Evolutionary conservation across 2,888 invertebrate genomes (phyloP).

Genomic region (Ennomos erosarius): DNA sequence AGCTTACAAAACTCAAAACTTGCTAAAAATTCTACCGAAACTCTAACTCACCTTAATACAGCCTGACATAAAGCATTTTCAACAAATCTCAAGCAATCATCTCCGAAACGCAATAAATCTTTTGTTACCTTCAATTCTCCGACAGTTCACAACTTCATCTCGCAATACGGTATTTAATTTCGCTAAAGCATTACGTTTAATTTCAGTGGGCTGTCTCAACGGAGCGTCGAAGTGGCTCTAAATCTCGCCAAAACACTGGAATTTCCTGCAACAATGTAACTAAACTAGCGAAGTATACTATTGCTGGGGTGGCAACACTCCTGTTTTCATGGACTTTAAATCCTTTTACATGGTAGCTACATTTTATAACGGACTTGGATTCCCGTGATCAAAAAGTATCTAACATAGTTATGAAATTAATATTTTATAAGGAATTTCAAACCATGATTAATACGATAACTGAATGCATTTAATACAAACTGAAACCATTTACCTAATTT

Average conservation of each 20-base stretch:
- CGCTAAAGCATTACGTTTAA: slow-evolving; percentile 34
- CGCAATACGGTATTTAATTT: slow-evolving; percentile 35
- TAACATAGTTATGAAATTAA: too few relatives aligned
- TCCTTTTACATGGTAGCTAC: background rate
- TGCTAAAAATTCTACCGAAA: background rate
- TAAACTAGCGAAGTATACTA: slow-evolving; percentile 20
- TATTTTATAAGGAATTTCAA: too few relatives aligned
- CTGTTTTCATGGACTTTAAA: background rate
- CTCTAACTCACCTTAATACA: slow-evolving; percentile 11
- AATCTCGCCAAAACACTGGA: slow-evolving; percentile 36
- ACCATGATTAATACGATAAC: too few relatives aligned
- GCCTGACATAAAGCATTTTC: slow-evolving; percentile 12
- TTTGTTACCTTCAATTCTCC: slow-evolving; percentile 30
- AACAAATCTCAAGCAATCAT: slow-evolving; percentile 20
- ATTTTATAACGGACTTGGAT: too few relatives aligned
- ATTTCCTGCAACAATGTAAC: slow-evolving; percentile 28
- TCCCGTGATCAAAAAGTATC: too few relatives aligned
- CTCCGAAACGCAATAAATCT: slow-evolving; percentile 24
- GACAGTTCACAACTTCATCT: slow-evolving; percentile 30
- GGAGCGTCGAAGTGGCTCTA: slow-evolving; percentile 34
- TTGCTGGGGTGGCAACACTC: slow-evolving; percentile 1
- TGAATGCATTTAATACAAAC: too few relatives aligned
- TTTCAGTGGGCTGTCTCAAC: slow-evolving; percentile 33
- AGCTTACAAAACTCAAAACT: background rate
- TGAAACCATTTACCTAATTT: too few relatives aligned